Evolutionary conservation across 1,140 invertebrate genomes (phyloP).

Genomic region (Samia ricini): DNA sequence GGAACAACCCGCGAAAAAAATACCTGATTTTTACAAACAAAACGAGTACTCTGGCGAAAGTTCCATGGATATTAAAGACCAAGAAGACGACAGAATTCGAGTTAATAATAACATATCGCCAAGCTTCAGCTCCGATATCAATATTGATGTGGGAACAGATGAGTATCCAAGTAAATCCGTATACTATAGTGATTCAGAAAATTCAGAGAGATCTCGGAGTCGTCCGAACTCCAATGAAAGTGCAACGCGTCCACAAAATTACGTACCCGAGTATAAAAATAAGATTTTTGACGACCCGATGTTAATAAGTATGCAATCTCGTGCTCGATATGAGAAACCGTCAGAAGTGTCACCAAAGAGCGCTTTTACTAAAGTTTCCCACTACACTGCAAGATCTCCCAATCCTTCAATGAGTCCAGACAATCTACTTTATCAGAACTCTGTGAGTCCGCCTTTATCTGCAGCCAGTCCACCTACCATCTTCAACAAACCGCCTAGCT

Average conservation of each 20-base stretch:
- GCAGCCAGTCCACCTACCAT: conserved; percentile 72
- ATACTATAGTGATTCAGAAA: conserved; percentile 74
- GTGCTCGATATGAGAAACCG: conserved; percentile 70
- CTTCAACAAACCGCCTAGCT: conserved; percentile 60
- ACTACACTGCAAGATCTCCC: conserved; percentile 76
- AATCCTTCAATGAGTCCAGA: conserved; percentile 86
- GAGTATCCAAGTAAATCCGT: conserved; percentile 73
- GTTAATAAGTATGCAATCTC: conserved; percentile 75
- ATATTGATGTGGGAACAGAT: conserved; percentile 77
- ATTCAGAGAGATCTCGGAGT: conserved; percentile 70
- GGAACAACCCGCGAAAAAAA: conserved; percentile 59
- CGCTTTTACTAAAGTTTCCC: conserved; percentile 88
- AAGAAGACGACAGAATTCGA: conserved; percentile 64
- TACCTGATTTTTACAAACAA: conserved; percentile 62
- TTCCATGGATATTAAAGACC: conserved; percentile 56
- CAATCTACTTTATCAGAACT: conserved; percentile 85
- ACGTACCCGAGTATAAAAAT: conserved; percentile 76
- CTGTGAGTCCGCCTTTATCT: conserved; percentile 84
- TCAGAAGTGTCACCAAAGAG: conserved; percentile 79
- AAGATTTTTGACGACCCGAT: conserved; percentile 80
- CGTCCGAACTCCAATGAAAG: conserved; percentile 75
- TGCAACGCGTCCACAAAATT: conserved; percentile 63
- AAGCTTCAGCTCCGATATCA: conserved; percentile 68
- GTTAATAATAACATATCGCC: conserved; percentile 73
- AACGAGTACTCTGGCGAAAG: conserved; percentile 66